phyloP scores from a whole-genome alignment of 2,888 invertebrate species.

The Amphipyra berbera region DNA sequence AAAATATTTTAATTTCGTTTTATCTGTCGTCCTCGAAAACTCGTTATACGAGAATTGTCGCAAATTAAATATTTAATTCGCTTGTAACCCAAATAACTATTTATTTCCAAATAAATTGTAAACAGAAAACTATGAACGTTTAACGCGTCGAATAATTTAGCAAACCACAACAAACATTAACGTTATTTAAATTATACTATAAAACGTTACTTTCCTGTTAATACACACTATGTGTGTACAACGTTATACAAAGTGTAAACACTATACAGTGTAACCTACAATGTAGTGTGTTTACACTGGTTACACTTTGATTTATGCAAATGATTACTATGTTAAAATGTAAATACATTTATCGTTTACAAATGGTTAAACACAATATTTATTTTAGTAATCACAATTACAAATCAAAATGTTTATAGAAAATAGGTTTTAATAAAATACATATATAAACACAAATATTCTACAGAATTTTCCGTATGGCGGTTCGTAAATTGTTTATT shows the following conservation, averaged over 20 bases:
- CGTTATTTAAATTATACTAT: not conserved
- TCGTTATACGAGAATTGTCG: not conserved
- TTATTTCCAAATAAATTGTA: no score
- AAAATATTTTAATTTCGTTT: no score
- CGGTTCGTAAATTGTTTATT: constrained; percentile 55
- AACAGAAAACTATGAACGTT: not conserved
- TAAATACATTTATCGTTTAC: not conserved
- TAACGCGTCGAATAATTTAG: constrained; percentile 33
- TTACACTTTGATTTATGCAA: constrained; percentile 18
- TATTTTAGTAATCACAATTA: not conserved
- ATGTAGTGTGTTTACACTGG: no score
- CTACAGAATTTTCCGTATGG: constrained; percentile 74
- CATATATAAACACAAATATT: constrained; percentile 34
- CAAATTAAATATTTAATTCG: not conserved
- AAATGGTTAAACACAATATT: not conserved
- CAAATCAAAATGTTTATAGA: constrained; percentile 22
- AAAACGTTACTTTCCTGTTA: not conserved
- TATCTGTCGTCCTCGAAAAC: no score
- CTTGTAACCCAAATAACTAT: not conserved
- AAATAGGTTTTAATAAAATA: constrained; percentile 32
- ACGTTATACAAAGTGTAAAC: constrained; percentile 7
- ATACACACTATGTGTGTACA: not conserved
- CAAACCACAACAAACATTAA: not conserved
- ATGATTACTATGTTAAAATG: not conserved
- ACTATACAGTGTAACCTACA: not conserved